Evolutionary conservation across 2,113 vertebrate species (phyloP).

Genomic region (Laterallus jamaicensis): DNA sequence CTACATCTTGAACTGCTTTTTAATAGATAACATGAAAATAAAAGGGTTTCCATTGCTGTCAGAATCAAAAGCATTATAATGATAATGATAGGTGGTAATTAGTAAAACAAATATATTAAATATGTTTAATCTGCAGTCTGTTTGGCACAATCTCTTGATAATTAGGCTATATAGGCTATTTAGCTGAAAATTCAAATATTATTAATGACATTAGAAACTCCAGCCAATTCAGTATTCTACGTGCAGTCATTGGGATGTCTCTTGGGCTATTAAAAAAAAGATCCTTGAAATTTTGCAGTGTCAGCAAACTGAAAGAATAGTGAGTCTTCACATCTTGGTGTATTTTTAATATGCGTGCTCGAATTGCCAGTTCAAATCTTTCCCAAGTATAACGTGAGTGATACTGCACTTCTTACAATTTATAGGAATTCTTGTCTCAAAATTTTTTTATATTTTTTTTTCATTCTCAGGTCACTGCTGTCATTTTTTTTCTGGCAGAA

Average conservation of each 20-base stretch:
- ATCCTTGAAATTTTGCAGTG: background rate
- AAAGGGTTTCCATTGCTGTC: background rate
- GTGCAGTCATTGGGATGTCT: background rate
- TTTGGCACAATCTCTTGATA: conserved; percentile 19
- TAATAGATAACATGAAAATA: background rate
- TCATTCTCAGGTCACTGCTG: background rate
- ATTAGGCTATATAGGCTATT: conserved; percentile 22
- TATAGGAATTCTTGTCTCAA: background rate
- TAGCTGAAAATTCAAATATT: conserved; percentile 55
- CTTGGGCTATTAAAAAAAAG: background rate
- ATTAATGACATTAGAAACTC: conserved; percentile 4
- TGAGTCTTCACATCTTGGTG: background rate
- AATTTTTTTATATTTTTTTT: background rate
- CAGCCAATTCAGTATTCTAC: background rate
- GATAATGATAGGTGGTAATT: conserved; percentile 36
- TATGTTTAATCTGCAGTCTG: conserved; percentile 37
- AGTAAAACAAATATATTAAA: conserved; percentile 55
- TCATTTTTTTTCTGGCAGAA: background rate
- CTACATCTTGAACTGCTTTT: background rate
- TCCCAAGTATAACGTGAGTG: background rate
- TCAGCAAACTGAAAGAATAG: background rate
- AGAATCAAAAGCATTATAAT: conserved; percentile 3
- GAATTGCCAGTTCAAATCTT: background rate
- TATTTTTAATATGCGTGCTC: background rate
- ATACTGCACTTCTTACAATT: background rate